Evolutionary conservation across 2,113 vertebrate species (phyloP), one percentile per base, ranked within the genome.

Genomic region (Sterna hirundo): DNA sequence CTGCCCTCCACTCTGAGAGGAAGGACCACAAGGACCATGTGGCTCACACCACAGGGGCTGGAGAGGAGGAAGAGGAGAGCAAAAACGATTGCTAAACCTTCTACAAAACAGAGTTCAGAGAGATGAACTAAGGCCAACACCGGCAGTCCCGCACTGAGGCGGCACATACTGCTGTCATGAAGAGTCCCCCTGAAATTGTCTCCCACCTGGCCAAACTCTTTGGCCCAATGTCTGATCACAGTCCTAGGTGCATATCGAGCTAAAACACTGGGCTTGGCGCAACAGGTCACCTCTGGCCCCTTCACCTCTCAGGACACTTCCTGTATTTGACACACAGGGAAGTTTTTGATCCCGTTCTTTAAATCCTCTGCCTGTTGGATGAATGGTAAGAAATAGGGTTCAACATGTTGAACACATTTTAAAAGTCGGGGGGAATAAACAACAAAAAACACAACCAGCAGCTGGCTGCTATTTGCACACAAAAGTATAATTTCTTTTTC

Each of bases 401-500:
- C 42, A 79, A 76, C 8, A 16, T 5, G 11, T 51, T 60, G 65
- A 96, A 93, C 36, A 15, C 13, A 9, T 92, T 93, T 95, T 40
- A 83, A 79, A 92, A 86, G 17, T 32, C 7, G 2, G 34, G 71
- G 57, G 26, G 44, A 96, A 81, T 32, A 87, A 91, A 85, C 85
- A 94, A 74, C 34, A 74, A 94, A 84, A 61, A 6, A 0, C 26
- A 87, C 52, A 87, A 66, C 8, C 32, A 90, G 75, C 49, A 96
- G 34, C 52, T 83, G 88, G 77, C 90, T 96, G 70, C 29, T 78
- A 47, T 42, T 82, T 83, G 81, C 79, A 86, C 65, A 94, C 88
- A 91, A 88, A 92, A 72, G 49, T 40, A 55, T 36, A 75, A 69
- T 55, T 61, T 83, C 40, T 87, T 93, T 96, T 96, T 86, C 83